These are phyloP conservation scores for Clunio marinus DNA, from an alignment of 2,888 invertebrate species.

Conservation along the genomic window DNA sequence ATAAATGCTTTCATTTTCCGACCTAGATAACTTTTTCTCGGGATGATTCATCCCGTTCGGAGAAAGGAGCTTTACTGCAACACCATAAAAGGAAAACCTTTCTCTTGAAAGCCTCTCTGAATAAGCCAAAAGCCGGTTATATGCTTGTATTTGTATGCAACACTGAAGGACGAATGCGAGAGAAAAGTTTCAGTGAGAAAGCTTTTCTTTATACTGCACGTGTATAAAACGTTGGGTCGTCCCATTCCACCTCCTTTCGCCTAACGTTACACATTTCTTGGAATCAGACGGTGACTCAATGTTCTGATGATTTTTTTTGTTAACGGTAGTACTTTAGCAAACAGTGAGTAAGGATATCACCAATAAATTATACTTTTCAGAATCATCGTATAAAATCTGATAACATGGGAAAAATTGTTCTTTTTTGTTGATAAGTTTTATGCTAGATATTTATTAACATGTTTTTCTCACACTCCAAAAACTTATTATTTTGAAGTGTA, in stretches of 20 bases:
- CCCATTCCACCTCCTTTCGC: not conserved
- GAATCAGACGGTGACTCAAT: slow-evolving; percentile 29
- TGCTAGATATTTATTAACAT: too few species aligned
- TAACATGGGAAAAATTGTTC: too few species aligned
- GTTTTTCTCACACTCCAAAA: too few species aligned
- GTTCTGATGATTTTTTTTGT: too few species aligned
- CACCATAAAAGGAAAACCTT: slow-evolving; percentile 20
- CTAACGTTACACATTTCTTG: not conserved
- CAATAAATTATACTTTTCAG: too few species aligned
- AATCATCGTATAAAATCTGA: too few species aligned
- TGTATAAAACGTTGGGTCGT: not conserved
- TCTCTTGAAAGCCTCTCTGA: not conserved
- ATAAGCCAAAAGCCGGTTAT: not conserved
- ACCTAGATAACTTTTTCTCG: slow-evolving; percentile 32
- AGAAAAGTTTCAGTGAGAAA: not conserved
- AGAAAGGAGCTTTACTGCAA: slow-evolving; percentile 10
- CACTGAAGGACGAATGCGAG: not conserved
- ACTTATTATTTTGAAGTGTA: too few species aligned
- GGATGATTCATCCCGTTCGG: slow-evolving; percentile 26
- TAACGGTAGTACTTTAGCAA: too few species aligned
- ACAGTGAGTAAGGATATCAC: too few species aligned
- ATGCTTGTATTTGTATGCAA: not conserved
- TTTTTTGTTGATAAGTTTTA: too few species aligned
- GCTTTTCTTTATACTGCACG: not conserved
- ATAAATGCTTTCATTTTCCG: slow-evolving; percentile 19